These are phyloP conservation scores for Monarcha castaneiventris DNA, from an alignment of 2,113 vertebrate genomes.

Conservation along the genomic window DNA sequence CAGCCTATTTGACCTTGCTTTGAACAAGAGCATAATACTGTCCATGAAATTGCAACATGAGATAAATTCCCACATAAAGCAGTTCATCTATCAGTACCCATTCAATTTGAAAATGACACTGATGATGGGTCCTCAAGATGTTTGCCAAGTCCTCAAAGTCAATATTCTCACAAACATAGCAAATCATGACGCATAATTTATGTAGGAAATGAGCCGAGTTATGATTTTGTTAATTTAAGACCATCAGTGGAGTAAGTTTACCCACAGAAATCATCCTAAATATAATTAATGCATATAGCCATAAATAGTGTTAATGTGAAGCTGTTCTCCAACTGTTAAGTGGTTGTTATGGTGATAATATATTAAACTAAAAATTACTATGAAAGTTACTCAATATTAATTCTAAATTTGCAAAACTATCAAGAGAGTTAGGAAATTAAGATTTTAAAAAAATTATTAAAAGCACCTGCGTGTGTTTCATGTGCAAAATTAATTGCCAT, in stretches of 20 bases:
- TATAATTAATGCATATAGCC: not conserved
- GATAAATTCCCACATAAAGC: not conserved
- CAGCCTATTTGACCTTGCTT: not conserved
- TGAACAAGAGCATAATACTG: not conserved
- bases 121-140: not conserved
- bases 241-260: not conserved
- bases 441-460: not conserved
- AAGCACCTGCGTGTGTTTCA: slow-evolving; percentile 20
- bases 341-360: not conserved
- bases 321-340: not conserved
- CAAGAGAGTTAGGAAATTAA: slow-evolving; percentile 21
- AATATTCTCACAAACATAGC: not conserved
- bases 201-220: not conserved
- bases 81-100: not conserved
- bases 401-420: slow-evolving; percentile 23
- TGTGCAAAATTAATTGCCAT: slow-evolving; percentile 43
- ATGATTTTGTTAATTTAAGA: slow-evolving; percentile 16
- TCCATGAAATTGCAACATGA: not conserved
- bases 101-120: not conserved
- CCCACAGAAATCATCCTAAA: slow-evolving; percentile 7
- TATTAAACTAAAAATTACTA: slow-evolving; percentile 13
- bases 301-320: slow-evolving; percentile 20
- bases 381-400: not conserved
- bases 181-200: not conserved
- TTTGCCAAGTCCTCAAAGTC: not conserved